These are phyloP conservation scores for Exocentrus adspersus DNA, from an alignment of 2,888 invertebrate genomes.

Conservation along the genomic window DNA sequence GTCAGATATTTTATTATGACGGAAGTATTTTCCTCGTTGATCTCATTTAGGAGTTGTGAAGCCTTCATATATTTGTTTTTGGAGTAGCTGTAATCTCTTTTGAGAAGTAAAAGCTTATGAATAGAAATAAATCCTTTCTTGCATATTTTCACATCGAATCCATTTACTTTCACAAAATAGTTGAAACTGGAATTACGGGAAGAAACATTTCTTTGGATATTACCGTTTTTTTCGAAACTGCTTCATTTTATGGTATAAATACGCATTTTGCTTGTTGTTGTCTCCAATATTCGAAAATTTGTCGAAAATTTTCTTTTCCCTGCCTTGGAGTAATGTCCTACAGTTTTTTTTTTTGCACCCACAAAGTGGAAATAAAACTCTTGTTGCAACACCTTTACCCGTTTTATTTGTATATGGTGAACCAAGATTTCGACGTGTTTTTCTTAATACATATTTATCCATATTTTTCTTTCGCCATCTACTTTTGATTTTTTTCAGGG, in stretches of 20 bases:
- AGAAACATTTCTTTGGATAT: slow-evolving; percentile 35
- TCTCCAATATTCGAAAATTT: slow-evolving; percentile 29
- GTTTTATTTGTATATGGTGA: slow-evolving; percentile 16
- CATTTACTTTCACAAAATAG: slow-evolving; percentile 34
- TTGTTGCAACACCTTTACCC: slow-evolving; percentile 5
- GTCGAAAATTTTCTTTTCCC: slow-evolving; percentile 24
- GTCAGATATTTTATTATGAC: slow-evolving; percentile 29
- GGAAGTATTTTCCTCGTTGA: slow-evolving; percentile 29
- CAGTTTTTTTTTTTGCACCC: slow-evolving; percentile 16
- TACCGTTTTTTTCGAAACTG: slow-evolving; percentile 21
- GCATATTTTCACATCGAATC: slow-evolving; percentile 28
- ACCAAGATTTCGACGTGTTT: slow-evolving; percentile 21
- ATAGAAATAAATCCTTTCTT: slow-evolving; percentile 22
- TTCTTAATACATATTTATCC: slow-evolving; percentile 20
- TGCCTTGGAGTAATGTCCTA: slow-evolving; percentile 27
- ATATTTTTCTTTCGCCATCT: slow-evolving; percentile 18
- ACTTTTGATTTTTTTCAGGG: slow-evolving; percentile 10
- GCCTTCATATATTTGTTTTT: slow-evolving; percentile 29
- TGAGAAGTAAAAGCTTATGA: slow-evolving; percentile 22
- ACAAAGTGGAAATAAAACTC: neutral
- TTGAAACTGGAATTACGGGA: slow-evolving; percentile 22
- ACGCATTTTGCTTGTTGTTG: slow-evolving; percentile 35
- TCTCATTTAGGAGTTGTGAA: slow-evolving; percentile 28
- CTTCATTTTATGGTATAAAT: slow-evolving; percentile 32
- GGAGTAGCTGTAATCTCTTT: slow-evolving; percentile 21